Evolutionary conservation across 2,797 vertebrate species (phyloP).

Genomic region (Tachyglossus aculeatus): DNA sequence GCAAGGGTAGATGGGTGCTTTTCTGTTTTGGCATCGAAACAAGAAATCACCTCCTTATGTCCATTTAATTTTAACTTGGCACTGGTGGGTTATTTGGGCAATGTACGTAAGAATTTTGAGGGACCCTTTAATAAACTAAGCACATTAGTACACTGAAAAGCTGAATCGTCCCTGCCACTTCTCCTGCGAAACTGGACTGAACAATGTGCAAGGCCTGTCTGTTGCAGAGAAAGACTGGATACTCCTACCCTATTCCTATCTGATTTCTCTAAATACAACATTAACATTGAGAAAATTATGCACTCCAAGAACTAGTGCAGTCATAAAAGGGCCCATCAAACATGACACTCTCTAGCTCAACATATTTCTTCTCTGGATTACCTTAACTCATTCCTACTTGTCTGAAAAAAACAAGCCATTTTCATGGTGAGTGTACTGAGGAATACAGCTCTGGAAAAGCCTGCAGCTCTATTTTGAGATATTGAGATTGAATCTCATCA

Average conservation of each 20-base stretch:
- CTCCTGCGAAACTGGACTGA: not conserved
- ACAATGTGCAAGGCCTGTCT: not conserved
- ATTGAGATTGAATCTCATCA: conserved; percentile 5
- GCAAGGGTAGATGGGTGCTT: not conserved
- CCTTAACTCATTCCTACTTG: not conserved
- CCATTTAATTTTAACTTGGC: conserved; percentile 15
- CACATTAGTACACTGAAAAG: not conserved
- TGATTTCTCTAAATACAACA: conserved; percentile 2
- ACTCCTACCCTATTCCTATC: not conserved
- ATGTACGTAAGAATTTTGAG: not conserved
- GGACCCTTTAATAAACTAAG: not conserved
- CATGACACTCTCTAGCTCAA: not conserved
- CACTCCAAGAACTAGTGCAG: not conserved
- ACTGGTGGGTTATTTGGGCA: conserved; percentile 1
- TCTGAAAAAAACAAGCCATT: conserved; percentile 17
- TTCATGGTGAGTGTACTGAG: conserved; percentile 9
- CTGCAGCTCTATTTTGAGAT: not conserved
- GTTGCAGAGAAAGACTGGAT: not conserved
- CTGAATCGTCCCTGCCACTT: not conserved
- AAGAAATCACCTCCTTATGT: conserved; percentile 1
- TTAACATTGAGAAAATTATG: conserved; percentile 7
- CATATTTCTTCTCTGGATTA: not conserved
- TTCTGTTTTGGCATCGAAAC: not conserved
- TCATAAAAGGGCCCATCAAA: conserved; percentile 4
- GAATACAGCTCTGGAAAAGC: not conserved